Evolutionary conservation across 1,140 invertebrate species (phyloP), one percentile per base, ranked within the genome.

Genomic region (Euura saliciscinereae): DNA sequence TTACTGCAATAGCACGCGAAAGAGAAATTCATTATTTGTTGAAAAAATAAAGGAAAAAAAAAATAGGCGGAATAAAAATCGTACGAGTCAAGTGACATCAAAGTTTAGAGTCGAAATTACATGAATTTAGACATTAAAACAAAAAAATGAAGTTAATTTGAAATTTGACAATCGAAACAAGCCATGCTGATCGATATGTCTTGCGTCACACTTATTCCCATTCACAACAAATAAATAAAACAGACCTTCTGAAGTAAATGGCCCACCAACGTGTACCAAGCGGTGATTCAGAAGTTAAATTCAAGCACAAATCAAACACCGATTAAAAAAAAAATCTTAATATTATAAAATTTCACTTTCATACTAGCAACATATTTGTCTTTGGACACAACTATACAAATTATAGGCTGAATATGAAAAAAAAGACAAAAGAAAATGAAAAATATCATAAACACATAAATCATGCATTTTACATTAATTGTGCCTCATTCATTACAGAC

Each of bases 71-170:
- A 28, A 28, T 28, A 28, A 28, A 28, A 28, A 28, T 28, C 28
- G 28, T 28, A 28, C 28, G 28, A 28, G 28, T 28, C 28, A 28
- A 28, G 28, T 28, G 28, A 28, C 1, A 28, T 28, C 0, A 28
- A 28, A 28, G 28, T 28, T 28, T 44, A 43, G 71, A 73, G 51
- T 13, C 44, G 28, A 70, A 75, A 77, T 45, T 28, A 46, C 69
- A 73, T 68, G 28, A 28, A 1, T 28, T 28, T 28, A 28, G 28
- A 28, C 28, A 28, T 28, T 1, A 28, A 28, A n/a, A n/a, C n/a
- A n/a, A 28, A 28, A 28, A 28, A 28, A 28, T 28, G 28, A 28
- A 28, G 28, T 28, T 28, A 28, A 28, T 28, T 28, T 28, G 28
- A 28, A 28, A 28, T 28, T 28, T 28, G 1, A 28, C 28, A 28